Base-by-base conservation (phyloP, 1,140 invertebrate genomes). In the Archivesica marissinica region DNA sequence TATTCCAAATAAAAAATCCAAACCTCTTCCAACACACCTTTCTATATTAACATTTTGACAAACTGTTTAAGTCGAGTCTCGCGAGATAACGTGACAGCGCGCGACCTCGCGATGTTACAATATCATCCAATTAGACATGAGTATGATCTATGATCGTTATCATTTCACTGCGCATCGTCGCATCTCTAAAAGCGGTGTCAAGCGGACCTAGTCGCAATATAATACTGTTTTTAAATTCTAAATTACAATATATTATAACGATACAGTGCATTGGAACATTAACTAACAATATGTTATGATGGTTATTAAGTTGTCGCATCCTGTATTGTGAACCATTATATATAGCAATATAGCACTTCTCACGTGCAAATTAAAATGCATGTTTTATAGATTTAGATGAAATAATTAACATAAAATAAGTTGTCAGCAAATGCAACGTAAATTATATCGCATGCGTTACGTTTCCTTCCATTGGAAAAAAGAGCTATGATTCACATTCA, bases 31-130 rank as follows among this genome's bases (percentile, higher is more conserved):
- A 66, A 50, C 52, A 25, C 61, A 47, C 77, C 44, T 52, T 61
- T 15, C 59, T 80, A 47, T 80, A 66, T 47, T 66, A 66, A 80
- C 47, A 68, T 66, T 66, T 80, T 80, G 61, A 80, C 59, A 80
- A 38, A 80, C 17, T 28, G n/a, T n/a, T 80, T 47, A 50, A 38
- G 54, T 52, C 23, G 35, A 80, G 38, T 80, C 77, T 80, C 77
- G 59, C 77, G 23, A 80, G 77, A 80, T 80, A 56, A 33, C 59
- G 77, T 64, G 56, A 66, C 44, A 64, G 56, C 41, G 59, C 47
- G 77, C 68, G 77, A 80, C 77, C 77, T 80, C 61, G 77, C 61
- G 77, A 80, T 80, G 61, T 80, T 68, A 80, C 59, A 68, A 66
- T 80, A 80, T 80, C 52, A 66, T 64, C 77, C 77, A 80, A 80